phyloP scores from a whole-genome alignment of 2,113 vertebrate species.

The Hoplias malabaricus region DNA sequence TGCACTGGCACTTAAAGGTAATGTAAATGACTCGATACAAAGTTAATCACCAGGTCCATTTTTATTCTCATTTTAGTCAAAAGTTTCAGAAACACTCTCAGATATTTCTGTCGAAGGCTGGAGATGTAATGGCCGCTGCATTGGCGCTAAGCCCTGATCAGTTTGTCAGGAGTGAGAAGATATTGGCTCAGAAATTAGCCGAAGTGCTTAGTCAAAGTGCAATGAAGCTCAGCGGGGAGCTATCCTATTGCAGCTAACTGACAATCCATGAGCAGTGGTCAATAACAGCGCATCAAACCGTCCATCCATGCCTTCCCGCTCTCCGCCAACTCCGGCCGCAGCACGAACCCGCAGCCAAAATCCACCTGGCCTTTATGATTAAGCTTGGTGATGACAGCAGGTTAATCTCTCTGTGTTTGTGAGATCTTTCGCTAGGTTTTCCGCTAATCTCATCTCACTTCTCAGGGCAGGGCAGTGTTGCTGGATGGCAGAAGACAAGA shows the following conservation, averaged over 20 bases:
- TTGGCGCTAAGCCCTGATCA: neutral
- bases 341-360: neutral
- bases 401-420: neutral
- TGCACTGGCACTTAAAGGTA: too few species aligned
- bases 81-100: neutral
- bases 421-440: neutral
- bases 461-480: too few species aligned
- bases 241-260: slow-evolving; percentile 4
- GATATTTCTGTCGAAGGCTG: neutral
- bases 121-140: neutral
- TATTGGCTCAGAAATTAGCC: slow-evolving; percentile 1
- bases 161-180: slow-evolving; percentile 10
- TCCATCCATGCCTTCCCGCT: slow-evolving; percentile 6
- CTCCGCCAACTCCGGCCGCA: neutral
- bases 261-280: neutral
- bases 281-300: neutral
- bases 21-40: too few species aligned
- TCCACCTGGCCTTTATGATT: neutral
- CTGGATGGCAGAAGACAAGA: too few species aligned
- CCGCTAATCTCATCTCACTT: neutral
- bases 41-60: too few species aligned
- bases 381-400: neutral
- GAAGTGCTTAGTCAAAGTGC: neutral
- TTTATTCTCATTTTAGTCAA: too few species aligned
- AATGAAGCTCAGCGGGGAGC: slow-evolving; percentile 5